These are phyloP conservation scores for Erannis defoliaria DNA, from an alignment of 2,888 invertebrate genomes.

Conservation along the genomic window DNA sequence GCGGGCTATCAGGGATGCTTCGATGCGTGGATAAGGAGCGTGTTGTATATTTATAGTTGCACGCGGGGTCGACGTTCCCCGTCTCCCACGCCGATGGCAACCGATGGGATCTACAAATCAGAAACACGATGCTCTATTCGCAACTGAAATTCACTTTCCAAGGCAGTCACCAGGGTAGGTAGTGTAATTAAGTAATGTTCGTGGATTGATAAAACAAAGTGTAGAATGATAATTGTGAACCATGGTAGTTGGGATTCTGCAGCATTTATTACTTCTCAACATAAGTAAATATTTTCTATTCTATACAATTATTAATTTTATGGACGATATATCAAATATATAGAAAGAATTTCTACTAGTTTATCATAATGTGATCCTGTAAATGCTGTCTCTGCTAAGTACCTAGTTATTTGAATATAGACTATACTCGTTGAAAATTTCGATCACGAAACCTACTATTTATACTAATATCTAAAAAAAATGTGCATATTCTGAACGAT, in stretches of 20 bases:
- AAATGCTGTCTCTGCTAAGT: no score
- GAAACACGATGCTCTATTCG: conserved; percentile 52
- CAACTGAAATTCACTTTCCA: conserved; percentile 42
- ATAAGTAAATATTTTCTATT: neutral
- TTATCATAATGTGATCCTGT: no score
- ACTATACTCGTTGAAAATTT: no score
- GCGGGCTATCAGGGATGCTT: conserved; percentile 60
- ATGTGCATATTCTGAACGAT: neutral
- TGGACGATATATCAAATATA: neutral
- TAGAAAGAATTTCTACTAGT: no score
- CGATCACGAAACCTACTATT: no score
- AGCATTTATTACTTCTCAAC: neutral
- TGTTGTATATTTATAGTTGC: conserved; percentile 80
- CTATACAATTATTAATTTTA: neutral
- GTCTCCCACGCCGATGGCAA: conserved; percentile 78
- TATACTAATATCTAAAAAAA: no score
- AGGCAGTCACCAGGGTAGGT: neutral
- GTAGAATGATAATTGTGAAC: neutral
- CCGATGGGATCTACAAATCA: conserved; percentile 69
- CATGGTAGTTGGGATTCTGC: neutral
- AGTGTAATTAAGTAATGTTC: neutral
- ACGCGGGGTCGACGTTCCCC: conserved; percentile 81
- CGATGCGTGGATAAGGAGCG: conserved; percentile 70
- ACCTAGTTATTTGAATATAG: no score
- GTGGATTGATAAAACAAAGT: neutral